Percentiles rank a stretch among this genome's conserved stretches.
Conservation (phyloP, 2,113 vertebrate species). For the Rynchops niger region DNA sequence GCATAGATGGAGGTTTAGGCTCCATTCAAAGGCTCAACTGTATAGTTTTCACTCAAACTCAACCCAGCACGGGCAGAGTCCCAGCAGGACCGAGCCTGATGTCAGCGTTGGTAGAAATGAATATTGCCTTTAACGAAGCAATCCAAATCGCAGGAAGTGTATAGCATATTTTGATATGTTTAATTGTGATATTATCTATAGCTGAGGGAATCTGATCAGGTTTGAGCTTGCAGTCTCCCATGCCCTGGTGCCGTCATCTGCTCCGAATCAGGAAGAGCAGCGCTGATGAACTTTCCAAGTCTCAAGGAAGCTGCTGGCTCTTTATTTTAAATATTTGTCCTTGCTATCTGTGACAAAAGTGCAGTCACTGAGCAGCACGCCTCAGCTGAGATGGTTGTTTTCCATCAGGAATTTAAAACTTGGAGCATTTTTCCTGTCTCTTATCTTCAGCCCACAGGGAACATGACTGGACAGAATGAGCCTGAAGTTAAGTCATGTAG, state of each 20-base stretch:
- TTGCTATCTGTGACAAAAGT: neutral
- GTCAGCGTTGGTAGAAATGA: neutral
- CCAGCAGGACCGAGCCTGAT: fast-evolving
- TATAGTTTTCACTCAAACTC: neutral
- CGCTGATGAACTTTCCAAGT: neutral
- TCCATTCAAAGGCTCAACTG: neutral
- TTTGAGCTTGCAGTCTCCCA: neutral
- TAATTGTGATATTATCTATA: neutral
- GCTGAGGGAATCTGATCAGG: neutral
- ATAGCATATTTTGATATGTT: neutral
- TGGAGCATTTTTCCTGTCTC: neutral
- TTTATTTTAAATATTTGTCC: neutral
- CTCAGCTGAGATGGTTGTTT: neutral
- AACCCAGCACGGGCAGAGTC: neutral
- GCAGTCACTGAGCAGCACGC: neutral
- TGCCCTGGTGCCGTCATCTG: neutral
- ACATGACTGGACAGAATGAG: neutral
- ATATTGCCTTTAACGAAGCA: neutral
- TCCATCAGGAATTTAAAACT: neutral
- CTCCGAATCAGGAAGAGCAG: neutral
- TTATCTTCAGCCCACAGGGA: neutral
- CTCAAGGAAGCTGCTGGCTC: neutral
- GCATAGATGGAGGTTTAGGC: neutral
- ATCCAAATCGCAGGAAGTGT: neutral
- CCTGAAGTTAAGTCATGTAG: neutral